Percentiles rank a stretch among this genome's conserved stretches.
phyloP scores from a whole-genome alignment of 1,140 invertebrate genomes.

The Diprion similis region DNA sequence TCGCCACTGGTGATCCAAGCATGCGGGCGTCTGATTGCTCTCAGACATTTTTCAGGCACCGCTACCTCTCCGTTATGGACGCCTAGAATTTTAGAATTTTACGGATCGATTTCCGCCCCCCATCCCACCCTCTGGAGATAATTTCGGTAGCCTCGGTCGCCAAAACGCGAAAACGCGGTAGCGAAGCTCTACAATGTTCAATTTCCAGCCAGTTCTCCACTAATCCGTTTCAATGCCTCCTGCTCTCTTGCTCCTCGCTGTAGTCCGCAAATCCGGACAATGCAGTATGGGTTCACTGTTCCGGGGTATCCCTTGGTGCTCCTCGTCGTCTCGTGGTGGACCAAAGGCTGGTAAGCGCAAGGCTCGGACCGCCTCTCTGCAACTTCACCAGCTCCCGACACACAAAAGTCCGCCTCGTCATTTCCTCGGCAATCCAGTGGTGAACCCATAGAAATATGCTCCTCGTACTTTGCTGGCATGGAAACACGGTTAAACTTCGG shows the following conservation, averaged over 20 bases:
- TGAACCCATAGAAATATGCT: constrained; percentile 1
- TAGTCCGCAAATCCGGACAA: neutral
- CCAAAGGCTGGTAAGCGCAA: neutral
- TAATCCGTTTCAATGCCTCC: neutral
- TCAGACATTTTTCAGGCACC: constrained; percentile 25
- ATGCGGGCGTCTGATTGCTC: constrained; percentile 34
- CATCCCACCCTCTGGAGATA: no score
- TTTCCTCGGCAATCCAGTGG: neutral
- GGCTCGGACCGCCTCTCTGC: neutral
- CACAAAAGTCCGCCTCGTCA: neutral
- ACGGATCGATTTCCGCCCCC: no score
- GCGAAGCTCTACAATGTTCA: neutral
- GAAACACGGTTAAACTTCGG: neutral
- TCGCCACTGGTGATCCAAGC: constrained; percentile 27
- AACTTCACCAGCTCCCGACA: neutral
- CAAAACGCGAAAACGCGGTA: no score
- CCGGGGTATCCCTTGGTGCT: no score
- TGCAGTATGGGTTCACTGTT: neutral
- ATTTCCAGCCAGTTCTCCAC: neutral
- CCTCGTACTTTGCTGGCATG: neutral
- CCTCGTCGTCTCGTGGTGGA: no score
- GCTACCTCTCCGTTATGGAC: neutral
- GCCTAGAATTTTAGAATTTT: no score
- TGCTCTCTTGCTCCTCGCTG: neutral
- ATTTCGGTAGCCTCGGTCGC: no score